Percentiles rank a stretch among this genome's conserved stretches.
These are phyloP conservation scores for Coendou prehensilis DNA, from an alignment of 2,797 vertebrate species.

Conservation along the genomic window DNA sequence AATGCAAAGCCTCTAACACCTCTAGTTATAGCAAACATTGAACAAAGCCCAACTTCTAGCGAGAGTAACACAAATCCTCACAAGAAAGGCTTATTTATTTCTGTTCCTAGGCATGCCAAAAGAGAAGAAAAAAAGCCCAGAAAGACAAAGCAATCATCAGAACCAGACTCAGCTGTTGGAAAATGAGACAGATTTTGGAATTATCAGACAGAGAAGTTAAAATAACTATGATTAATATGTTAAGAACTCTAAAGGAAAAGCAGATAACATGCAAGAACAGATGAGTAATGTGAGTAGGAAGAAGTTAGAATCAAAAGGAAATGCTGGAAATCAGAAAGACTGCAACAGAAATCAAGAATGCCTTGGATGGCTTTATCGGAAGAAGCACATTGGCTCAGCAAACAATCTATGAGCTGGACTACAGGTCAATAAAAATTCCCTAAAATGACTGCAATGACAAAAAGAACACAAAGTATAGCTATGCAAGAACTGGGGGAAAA, in stretches of 20 bases:
- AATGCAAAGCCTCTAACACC: neutral
- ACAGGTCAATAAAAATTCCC: neutral
- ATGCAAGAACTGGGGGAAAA: neutral
- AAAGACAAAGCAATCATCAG: neutral
- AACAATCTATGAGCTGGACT: neutral
- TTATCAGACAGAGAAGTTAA: neutral
- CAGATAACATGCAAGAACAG: neutral
- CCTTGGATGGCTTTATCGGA: neutral
- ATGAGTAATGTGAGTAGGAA: neutral
- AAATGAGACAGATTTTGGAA: neutral
- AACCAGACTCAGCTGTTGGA: neutral
- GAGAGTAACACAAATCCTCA: neutral
- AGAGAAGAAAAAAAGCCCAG: neutral
- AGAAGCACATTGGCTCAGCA: neutral
- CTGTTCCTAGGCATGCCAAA: neutral
- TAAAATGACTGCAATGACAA: neutral
- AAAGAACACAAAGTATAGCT: neutral
- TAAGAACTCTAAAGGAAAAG: neutral
- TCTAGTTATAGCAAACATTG: neutral
- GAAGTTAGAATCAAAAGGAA: neutral
- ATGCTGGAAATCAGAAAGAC: neutral
- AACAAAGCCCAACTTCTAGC: neutral
- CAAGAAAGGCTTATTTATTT: neutral
- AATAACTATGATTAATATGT: neutral
- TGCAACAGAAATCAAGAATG: neutral